phyloP scores from a whole-genome alignment of 2,888 invertebrate species.

The Eurytoma adleriae region DNA sequence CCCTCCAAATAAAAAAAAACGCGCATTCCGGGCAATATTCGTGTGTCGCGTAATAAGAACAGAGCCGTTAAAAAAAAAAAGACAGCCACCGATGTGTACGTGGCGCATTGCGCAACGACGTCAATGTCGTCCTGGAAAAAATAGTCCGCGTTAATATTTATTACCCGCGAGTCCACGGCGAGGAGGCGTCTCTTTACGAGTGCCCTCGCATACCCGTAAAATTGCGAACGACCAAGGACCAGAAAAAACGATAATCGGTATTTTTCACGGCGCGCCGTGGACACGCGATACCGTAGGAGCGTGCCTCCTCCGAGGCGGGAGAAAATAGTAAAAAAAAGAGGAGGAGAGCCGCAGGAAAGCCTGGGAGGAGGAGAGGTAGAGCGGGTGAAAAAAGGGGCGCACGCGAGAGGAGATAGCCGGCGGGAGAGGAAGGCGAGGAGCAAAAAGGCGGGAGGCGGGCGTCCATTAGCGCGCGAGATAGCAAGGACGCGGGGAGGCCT shows the following conservation, averaged over 20 bases:
- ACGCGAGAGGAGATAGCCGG: conserved; percentile 3
- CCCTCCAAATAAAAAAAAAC: not conserved
- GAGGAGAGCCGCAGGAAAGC: not conserved
- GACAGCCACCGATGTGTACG: too few species aligned
- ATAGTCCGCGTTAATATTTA: too few species aligned
- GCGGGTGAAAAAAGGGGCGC: not conserved
- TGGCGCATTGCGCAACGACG: too few species aligned
- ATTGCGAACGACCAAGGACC: not conserved
- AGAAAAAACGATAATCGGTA: not conserved
- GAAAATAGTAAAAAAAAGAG: not conserved
- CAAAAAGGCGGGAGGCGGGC: conserved; percentile 39
- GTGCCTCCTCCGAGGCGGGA: not conserved
- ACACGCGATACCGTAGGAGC: conserved; percentile 10
- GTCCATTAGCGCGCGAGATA: conserved; percentile 65
- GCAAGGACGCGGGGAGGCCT: conserved; percentile 60
- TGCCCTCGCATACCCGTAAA: conserved; percentile 19
- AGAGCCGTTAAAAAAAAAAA: not conserved
- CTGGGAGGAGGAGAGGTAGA: not conserved
- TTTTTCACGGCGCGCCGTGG: conserved; percentile 2
- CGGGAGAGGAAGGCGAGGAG: not conserved
- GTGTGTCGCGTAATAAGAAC: not conserved
- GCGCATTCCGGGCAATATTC: not conserved
- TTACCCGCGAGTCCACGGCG: too few species aligned
- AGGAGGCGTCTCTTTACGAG: not conserved
- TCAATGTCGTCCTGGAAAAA: conserved; percentile 8